These are phyloP conservation scores for Ardeotis arabs DNA, from an alignment of 2,113 vertebrate genomes.

Conservation along the genomic window DNA sequence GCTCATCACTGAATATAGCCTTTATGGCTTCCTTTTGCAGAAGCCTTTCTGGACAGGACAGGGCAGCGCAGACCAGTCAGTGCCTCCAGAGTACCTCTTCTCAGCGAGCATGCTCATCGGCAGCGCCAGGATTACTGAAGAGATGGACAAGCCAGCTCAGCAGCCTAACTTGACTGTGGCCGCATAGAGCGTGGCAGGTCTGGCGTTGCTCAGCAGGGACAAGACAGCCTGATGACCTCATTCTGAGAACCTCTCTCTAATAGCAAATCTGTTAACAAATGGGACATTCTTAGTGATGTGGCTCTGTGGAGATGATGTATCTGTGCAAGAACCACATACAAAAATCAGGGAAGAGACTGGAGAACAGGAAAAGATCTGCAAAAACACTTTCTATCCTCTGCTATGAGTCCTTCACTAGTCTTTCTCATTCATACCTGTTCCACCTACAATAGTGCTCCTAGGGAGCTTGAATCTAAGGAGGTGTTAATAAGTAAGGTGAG, in stretches of 20 bases:
- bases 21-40: conserved; percentile 9
- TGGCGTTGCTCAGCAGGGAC: not conserved
- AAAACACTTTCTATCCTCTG: not conserved
- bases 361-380: not conserved
- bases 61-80: conserved; percentile 17
- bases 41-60: conserved; percentile 13
- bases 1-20: not conserved
- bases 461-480: not conserved
- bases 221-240: not conserved
- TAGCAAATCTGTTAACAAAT: not conserved
- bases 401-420: not conserved
- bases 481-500: not conserved
- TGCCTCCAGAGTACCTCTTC: conserved; percentile 19
- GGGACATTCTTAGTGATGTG: not conserved
- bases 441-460: not conserved
- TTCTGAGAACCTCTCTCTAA: not conserved
- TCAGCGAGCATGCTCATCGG: not conserved
- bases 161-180: not conserved
- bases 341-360: not conserved
- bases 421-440: not conserved
- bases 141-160: not conserved
- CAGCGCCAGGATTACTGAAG: conserved; percentile 6
- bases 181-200: not conserved
- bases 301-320: not conserved
- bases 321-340: not conserved